Evolutionary conservation across 1,140 invertebrate species (phyloP).

Genomic region (Matsumurasca onukii): DNA sequence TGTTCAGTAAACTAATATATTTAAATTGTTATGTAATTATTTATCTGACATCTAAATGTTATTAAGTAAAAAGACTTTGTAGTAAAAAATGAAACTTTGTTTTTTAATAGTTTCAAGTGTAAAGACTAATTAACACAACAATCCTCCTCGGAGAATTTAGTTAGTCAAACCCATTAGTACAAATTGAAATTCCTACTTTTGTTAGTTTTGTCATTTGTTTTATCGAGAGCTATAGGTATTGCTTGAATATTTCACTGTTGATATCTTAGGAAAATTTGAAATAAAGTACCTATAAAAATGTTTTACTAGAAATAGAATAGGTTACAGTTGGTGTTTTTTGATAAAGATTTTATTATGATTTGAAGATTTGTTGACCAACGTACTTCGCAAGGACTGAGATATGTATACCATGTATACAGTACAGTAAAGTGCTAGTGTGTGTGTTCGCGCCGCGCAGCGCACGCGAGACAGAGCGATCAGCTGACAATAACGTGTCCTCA

Average conservation of each 20-base stretch:
- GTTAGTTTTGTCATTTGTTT: background rate
- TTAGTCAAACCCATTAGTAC: background rate
- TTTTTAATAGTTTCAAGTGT: too few relatives aligned
- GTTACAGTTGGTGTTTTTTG: constrained; percentile 13
- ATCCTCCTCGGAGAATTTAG: background rate
- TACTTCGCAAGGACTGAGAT: background rate
- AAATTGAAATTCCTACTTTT: background rate
- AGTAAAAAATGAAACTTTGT: too few relatives aligned
- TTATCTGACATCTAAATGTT: too few relatives aligned
- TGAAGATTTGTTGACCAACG: too few relatives aligned
- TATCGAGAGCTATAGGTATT: constrained; percentile 4
- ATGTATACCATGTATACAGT: constrained; percentile 25
- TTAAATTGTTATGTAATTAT: too few relatives aligned
- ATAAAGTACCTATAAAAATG: constrained; percentile 22
- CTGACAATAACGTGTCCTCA: constrained; percentile 24
- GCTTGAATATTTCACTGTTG: constrained; percentile 23
- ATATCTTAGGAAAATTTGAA: constrained; percentile 13
- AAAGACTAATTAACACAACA: too few relatives aligned
- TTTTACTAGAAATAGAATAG: constrained; percentile 21
- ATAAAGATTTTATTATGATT: background rate
- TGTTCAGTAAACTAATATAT: too few relatives aligned
- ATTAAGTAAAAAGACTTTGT: too few relatives aligned
- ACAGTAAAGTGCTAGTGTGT: constrained; percentile 1
- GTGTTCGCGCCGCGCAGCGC: too few relatives aligned
- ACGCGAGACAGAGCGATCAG: too few relatives aligned